Base-by-base conservation (phyloP, 2,113 vertebrate species). In the Platysternon megacephalum region DNA sequence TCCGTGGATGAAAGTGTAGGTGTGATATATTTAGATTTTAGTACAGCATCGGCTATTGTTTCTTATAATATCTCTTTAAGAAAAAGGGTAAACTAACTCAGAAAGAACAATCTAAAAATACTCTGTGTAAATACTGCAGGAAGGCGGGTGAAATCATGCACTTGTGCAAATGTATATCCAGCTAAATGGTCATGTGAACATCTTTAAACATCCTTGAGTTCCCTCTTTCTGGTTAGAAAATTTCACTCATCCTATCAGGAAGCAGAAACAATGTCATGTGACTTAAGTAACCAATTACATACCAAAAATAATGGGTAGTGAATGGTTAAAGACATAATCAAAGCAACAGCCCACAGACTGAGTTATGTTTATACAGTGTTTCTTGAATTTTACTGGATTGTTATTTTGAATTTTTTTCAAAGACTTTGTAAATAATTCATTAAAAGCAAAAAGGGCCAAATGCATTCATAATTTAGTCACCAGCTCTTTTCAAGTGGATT, bases 381-480 rank as follows among this genome's bases (percentile, higher is more conserved):
- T 84, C 72, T 89, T 94, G n/a, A 87, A 80, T 58, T 56, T 26
- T 79, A 61, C 58, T 61, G 58, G 28, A 35, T 61, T 14, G 35
- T 89, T 97, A 82, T 58, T 87, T 94, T 42, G 84, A 80, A 58
- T 61, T 35, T 79, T 61, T 32, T 61, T 7, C 72, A 88, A 83
- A 68, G 21, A 49, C n/a, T 85, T 91, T 86, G 68, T 85, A 48
- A 0, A 0, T 84, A 92, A 82, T 87, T 94, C 55, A 87, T 84
- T 72, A 85, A 84, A 53, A 46, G 93, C 90, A 76, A 46, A 42
- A 91, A 93, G 74, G 76, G 0, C 8, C 49, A 95, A 91, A 94
- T 84, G 87, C 1, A 6, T 85, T 88, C 91, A 86, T 94, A 95
- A 95, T 89, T 96, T 89, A 96, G 95, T 93, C 85, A 94, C 88